Evolutionary conservation across 2,113 vertebrate species (phyloP).

Genomic region (Nothoprocta pentlandii): DNA sequence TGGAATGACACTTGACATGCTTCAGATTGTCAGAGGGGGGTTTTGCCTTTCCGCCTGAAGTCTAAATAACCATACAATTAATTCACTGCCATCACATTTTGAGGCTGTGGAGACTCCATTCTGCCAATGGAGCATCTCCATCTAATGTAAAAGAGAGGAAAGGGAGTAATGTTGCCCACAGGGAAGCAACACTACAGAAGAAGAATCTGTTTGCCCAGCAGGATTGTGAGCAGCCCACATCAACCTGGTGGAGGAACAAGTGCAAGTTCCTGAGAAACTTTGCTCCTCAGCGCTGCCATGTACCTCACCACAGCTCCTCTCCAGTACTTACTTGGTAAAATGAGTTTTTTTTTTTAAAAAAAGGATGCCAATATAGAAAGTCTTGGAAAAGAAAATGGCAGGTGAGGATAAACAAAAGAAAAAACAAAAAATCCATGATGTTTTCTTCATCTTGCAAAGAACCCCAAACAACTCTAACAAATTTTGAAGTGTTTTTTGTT

Average conservation of each 20-base stretch:
- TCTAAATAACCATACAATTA: not conserved
- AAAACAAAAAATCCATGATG: too few relatives aligned
- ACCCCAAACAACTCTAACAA: not conserved
- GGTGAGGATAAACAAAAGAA: not conserved
- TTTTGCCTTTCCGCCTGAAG: not conserved
- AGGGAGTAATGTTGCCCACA: not conserved
- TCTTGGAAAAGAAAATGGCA: not conserved
- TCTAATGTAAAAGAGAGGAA: conserved; percentile 3
- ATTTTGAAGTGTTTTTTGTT: not conserved
- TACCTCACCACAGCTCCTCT: not conserved
- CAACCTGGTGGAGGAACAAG: not conserved
- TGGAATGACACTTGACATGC: not conserved
- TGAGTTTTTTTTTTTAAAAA: not conserved
- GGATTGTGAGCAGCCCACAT: not conserved
- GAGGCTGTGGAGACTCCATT: not conserved
- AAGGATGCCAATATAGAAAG: too few relatives aligned
- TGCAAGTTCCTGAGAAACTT: not conserved
- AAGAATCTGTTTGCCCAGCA: not conserved
- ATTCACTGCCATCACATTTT: not conserved
- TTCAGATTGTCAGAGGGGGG: not conserved
- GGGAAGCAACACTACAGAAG: not conserved
- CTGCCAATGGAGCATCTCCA: conserved; percentile 24
- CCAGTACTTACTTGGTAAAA: not conserved
- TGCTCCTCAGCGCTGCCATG: not conserved
- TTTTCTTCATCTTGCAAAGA: not conserved